Evolutionary conservation across 2,797 vertebrate genomes (phyloP), one percentile per base, ranked within the genome.

Genomic region (Podarcis lilfordi): DNA sequence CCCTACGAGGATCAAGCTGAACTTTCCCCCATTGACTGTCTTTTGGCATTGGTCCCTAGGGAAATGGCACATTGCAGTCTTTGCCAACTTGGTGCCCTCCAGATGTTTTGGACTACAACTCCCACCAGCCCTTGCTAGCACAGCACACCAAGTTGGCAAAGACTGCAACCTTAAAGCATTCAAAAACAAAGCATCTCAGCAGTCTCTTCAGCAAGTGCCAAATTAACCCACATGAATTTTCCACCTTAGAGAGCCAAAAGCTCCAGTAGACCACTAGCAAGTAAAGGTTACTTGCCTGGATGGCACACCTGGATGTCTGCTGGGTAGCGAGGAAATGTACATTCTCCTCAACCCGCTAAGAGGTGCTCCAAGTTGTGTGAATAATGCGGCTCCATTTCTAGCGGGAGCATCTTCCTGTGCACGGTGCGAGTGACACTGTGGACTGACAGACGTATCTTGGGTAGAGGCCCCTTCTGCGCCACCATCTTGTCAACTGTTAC

Each of bases 381-480:
- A 72, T 23, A 29, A 5, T 0, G 1, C 3, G 6, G 45, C 25
- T 71, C 81, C 15, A 11, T 13, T 59, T 45, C n/a, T 61, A n/a
- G 37, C 37, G 13, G 71, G 1, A 0, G 2, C 27, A 40, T 17
- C 61, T 10, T 29, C 13, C 71, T 69, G 87, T 6, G 35, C 7
- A 25, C 8, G 75, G n/a, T 8, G 23, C 2, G 15, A 17, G 11
- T 10, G 45, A 78, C 81, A 23, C 23, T 3, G 50, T 55, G 32
- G 76, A 45, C 74, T 27, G 61, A 19, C 71, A 21, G 19, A 8
- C 5, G 61, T 13, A 23, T 50, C 86, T 37, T 19, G 15, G 61
- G 71, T 40, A 61, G 61, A 84, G 0, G 43, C 43, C 84, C 64
- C 25, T 40, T 4, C 10, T 0, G 0, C 0, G 11, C 25, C 40